These are phyloP conservation scores for Zosterops pallidus DNA, from an alignment of 2,113 vertebrate species.

Conservation along the genomic window DNA sequence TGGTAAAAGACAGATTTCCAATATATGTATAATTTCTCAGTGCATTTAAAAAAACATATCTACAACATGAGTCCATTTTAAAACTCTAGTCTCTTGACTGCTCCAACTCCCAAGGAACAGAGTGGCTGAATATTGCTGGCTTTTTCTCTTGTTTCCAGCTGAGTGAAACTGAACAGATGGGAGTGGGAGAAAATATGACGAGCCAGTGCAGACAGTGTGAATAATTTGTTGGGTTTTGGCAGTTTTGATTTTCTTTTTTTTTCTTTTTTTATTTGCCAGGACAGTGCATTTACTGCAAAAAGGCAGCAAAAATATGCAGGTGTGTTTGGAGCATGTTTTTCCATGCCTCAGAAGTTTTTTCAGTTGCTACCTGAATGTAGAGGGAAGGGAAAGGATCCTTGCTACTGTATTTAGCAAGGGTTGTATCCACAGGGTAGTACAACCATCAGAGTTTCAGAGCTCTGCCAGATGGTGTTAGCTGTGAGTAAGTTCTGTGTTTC, in stretches of 20 bases:
- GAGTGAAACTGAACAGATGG: slow-evolving; percentile 55
- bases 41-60: neutral
- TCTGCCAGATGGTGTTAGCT: slow-evolving; percentile 22
- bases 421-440: neutral
- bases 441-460: neutral
- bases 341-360: neutral
- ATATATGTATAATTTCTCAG: neutral
- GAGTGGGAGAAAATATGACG: slow-evolving; percentile 48
- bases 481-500: slow-evolving; percentile 24
- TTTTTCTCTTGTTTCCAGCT: slow-evolving; percentile 47
- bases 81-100: neutral
- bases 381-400: neutral
- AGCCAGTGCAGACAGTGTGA: neutral
- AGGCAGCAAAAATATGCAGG: neutral
- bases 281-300: neutral
- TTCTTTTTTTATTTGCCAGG: neutral
- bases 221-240: neutral
- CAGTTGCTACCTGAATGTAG: neutral
- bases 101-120: neutral
- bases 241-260: neutral
- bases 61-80: neutral
- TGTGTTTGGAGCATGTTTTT: neutral
- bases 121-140: neutral
- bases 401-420: neutral
- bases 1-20: neutral